Evolutionary conservation across 1,140 invertebrate genomes (phyloP), one percentile per base, ranked within the genome.

Genomic region (Microplitis demolitor): DNA sequence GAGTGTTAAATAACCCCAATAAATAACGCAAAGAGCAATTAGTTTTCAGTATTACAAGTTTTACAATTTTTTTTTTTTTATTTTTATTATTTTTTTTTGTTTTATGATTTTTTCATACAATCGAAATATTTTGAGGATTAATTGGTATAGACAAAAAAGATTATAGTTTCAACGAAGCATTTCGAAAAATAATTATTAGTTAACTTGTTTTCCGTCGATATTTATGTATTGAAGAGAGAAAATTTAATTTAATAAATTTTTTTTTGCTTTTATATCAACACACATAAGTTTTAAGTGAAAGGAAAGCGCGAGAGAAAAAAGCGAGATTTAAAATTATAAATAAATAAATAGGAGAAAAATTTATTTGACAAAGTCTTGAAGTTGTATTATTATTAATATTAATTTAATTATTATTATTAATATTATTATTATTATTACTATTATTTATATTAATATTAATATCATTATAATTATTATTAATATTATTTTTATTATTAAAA

Each of bases 241-340:
- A 39, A 64, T 37, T n/a, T 24, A 11, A 14, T 13, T 64, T 64
- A 37, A 33, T 64, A 11, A 39, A 37, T 64, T 37, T n/a, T 64
- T 64, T 39, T 45, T 64, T 64, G 11, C n/a, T 62, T 62, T 24
- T 62, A 13, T 62, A 9, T 45, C 39, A 45, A 45, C 11, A 45
- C 39, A 45, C 6, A 45, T 45, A 45, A 11, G 39, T 62, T 13
- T 62, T 39, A n/a, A 24, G 35, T 64, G 33, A 39, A 64, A 37
- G 62, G 62, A 64, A 64, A 64, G 62, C 62, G 62, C 62, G 62
- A 64, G 62, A 45, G 62, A 64, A 64, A 64, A 35, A 64, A 14
- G 37, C n/a, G 11, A 45, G 5, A 64, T 14, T 37, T n/a, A 39
- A 24, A 64, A n/a, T 11, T 34, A 39, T n/a, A 39, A 37, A 39